A percentile compares a stretch with the other conserved stretches of the same genome.
Conservation (phyloP, 2,113 vertebrate species). For the Girardinichthys multiradiatus region DNA sequence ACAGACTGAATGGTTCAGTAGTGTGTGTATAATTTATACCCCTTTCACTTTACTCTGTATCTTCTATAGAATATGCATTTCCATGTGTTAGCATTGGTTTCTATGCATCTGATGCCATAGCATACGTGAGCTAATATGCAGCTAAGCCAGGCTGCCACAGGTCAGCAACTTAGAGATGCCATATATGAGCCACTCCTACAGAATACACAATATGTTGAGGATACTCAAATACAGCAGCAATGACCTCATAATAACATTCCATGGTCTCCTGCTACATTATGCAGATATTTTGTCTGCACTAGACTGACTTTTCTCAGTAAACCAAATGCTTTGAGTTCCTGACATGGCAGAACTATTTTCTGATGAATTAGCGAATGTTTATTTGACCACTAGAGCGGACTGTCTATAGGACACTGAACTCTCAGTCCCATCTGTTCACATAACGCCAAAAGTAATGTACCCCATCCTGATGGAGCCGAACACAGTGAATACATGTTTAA, state of each 20-base stretch:
- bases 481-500: too few species aligned
- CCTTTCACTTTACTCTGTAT: not conserved
- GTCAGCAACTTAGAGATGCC: too few species aligned
- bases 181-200: too few species aligned
- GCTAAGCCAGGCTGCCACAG: too few species aligned
- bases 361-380: not conserved
- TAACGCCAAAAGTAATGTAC: not conserved
- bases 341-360: not conserved
- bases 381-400: not conserved
- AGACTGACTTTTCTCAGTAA: not conserved
- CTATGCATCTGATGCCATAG: not conserved
- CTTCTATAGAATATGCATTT: not conserved
- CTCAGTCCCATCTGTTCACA: not conserved
- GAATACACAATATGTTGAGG: too few species aligned
- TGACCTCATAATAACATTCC: too few species aligned
- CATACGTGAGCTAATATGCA: not conserved
- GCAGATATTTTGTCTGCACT: not conserved
- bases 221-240: not conserved
- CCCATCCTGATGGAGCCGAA: too few species aligned
- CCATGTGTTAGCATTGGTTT: not conserved
- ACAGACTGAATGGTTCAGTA: too few species aligned
- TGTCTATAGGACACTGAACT: not conserved
- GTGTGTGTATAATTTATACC: too few species aligned
- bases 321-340: not conserved
- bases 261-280: not conserved